Evolutionary conservation across 1,140 invertebrate species (phyloP), one percentile per base, ranked within the genome.

Genomic region (Drosophila malerkotliana): DNA sequence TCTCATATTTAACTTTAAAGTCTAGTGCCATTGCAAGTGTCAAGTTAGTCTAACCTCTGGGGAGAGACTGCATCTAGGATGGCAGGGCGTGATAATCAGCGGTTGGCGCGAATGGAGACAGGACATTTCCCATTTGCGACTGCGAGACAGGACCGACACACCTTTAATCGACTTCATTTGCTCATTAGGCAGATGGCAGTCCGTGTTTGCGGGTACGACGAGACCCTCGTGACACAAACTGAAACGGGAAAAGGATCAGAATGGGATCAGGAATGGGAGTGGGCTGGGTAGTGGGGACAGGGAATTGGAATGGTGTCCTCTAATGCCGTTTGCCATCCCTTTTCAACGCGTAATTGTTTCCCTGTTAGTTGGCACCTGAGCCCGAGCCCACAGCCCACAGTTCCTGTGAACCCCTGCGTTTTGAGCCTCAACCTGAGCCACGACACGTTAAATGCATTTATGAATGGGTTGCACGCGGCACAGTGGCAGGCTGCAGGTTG

Each of bases 161-260:
- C 60, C 78, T 88, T 83, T 79, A 88, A 88, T 88, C 83, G 83
- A 88, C 83, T 88, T 88, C 83, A 88, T 88, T 88, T 88, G 79
- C 83, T 88, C 83, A 88, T 88, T 88, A 88, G 76, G 79, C 73
- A 76, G 79, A 88, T 72, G 75, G 62, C 64, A 48, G 61, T 79
- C 79, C 83, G 64, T 81, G 81, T 72, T 72, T 76, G 73, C 51
- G 72, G 72, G 51, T 57, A 49, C 56, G 47, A 34, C 34, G 24
- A 37, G 62, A 26, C 21, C n/a, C 52, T n/a, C 37, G 34, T 47
- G 21, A 56, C 53, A 15, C 44, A 44, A 48, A 44, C 32, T 18
- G 6, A 10, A 12, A 53, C 12, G 32, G 52, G 37, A 44, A 30
- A 14, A 15, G 15, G 30, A 58, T 48, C 28, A 28, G 45, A 39